Evolutionary conservation across 1,140 invertebrate genomes (phyloP), one percentile per base, ranked within the genome.

Genomic region (Plectus sambesii): DNA sequence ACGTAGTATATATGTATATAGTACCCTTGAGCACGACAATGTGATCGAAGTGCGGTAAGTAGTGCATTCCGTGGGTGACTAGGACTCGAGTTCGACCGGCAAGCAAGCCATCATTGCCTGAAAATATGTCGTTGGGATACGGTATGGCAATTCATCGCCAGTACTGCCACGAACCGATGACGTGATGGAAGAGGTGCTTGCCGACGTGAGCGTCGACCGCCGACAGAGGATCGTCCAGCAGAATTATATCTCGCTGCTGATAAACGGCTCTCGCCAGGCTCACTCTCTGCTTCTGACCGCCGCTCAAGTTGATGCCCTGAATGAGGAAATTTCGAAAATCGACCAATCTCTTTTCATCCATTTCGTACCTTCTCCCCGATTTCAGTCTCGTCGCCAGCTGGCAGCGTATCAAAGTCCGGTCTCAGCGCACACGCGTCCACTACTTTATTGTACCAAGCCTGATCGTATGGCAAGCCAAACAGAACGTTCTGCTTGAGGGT

Each of bases 231-330:
- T 78, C 75, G 68, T 79, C 77, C 56, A 78, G 58, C 1, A 71
- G 58, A 49, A 70, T 75, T 27, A 76, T 66, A 36, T 78, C 75
- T 8, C 69, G 61, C 33, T 75, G 58, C 26, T 71, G 69, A 61
- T 80, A 80, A 4, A 79, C 61, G 2, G 76, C 75, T 51, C 79
- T 62, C 1, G 78, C 79, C 6, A 81, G 62, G 46, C 71, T 73
- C 30, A 80, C 71, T 47, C 78, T 62, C 59, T 78, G 75, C 50
- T 76, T 78, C 63, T 79, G 78, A 12, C 73, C 73, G 5, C 73
- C 76, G 47, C 67, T 71, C 24, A 75, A 50, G 35, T 68, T 76
- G 5, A 75, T 64, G 6, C 74, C 74, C 72, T 73, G 15, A 47
- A 54, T 56, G 22, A 36, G 9, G 3, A 15, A 45, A 17, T 12